Evolutionary conservation across 2,113 vertebrate genomes (phyloP).

Genomic region (Stegostoma tigrinum): DNA sequence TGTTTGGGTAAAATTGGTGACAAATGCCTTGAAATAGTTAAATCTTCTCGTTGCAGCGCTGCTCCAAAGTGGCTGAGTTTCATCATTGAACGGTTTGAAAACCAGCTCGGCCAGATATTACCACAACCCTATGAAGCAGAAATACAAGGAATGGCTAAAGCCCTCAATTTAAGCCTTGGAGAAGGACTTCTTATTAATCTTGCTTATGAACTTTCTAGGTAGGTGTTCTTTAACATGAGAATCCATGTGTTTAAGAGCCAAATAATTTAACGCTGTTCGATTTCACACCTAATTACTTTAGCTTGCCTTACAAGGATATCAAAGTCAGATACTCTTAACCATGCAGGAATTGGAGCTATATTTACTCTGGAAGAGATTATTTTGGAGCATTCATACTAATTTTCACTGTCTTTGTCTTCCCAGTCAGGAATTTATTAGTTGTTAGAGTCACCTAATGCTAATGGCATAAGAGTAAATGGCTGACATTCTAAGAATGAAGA

Average conservation of each 20-base stretch:
- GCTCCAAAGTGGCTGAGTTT: constrained; percentile 75
- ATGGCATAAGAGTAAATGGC: background rate
- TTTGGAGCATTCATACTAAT: background rate
- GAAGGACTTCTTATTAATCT: constrained; percentile 78
- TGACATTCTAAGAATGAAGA: background rate
- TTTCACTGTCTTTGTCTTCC: background rate
- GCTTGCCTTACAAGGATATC: background rate
- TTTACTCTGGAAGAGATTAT: background rate
- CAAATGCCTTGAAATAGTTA: background rate
- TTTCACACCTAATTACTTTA: background rate
- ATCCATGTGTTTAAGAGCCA: background rate
- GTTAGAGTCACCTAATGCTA: background rate
- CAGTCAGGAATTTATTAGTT: background rate
- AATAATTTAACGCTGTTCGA: background rate
- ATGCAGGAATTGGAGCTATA: background rate
- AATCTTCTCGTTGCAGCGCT: constrained; percentile 51
- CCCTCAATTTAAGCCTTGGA: constrained; percentile 52
- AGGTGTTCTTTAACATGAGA: constrained; percentile 47
- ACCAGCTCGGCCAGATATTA: constrained; percentile 54
- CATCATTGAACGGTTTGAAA: constrained; percentile 50
- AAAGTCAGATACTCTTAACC: background rate
- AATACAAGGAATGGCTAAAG: constrained; percentile 63
- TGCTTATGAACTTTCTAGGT: constrained; percentile 81
- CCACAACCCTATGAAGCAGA: constrained; percentile 70
- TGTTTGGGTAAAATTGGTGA: background rate